Base-by-base conservation (phyloP, 2,888 invertebrate species). In the Tachystola acroxantha region DNA sequence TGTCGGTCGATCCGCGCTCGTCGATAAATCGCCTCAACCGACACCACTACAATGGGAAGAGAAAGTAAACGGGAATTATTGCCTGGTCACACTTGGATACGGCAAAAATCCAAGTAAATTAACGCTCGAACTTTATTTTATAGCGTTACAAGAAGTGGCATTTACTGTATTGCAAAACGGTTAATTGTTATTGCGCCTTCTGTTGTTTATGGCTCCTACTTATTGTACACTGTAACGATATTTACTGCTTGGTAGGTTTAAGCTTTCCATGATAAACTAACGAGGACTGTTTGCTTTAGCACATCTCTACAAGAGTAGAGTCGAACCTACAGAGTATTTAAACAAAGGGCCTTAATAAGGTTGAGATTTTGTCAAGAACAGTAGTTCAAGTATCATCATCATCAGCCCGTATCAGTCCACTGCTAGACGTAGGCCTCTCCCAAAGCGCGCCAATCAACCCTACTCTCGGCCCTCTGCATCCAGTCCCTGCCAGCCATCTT, bases 41-140 rank as follows among this genome's bases (percentile, higher is more conserved):
- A 76, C 79, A 82, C 80, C 73, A 76, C 67, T 63, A 80, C 82
- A 82, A 81, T 78, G 78, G 73, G 48, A 69, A 68, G 82, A 80
- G 84, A 82, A 82, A 84, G 82, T 80, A 52, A 46, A 53, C 66
- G 68, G 72, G 72, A 70, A 70, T 77, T 39, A 36, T 38, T 38
- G 27, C 33, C 27, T 7, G 24, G 14, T 24, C 13, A 31, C 14
- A 24, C 35, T 27, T 47, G 49, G 37, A 44, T 48, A 40, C 43
- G 50, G 57, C 64, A 70, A 71, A 70, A 67, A 64, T 55, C 45
- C 52, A 45, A 53, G 53, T 61, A 60, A 59, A 58, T 54, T 51
- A 53, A 42, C 39, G 32, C 28, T 24, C 14, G 28, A 28, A n/a
- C 13, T 11, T n/a, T n/a, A n/a, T 26, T 39, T 34, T 31, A 34